phyloP scores from a whole-genome alignment of 2,888 invertebrate genomes.

The Limnephilus lunatus region DNA sequence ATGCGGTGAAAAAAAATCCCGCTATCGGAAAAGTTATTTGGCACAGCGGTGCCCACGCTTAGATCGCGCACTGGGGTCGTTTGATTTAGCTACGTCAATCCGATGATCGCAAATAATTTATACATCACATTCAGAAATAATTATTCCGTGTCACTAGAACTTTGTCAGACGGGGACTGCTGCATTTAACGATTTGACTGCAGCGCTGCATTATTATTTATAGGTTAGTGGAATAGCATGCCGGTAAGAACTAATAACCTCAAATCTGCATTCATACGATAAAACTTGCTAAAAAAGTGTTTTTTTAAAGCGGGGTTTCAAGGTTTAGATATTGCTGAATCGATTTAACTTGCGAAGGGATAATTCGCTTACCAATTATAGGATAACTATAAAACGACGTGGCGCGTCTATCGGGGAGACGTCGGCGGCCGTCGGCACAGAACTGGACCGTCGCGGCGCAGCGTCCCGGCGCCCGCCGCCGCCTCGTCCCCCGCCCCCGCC shows the following conservation, averaged over 20 bases:
- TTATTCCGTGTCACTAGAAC: conserved; percentile 41
- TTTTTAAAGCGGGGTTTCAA: conserved; percentile 40
- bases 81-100: conserved; percentile 62
- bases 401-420: conserved; percentile 70
- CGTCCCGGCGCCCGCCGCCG: conserved; percentile 69
- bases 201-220: conserved; percentile 57
- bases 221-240: conserved; percentile 59
- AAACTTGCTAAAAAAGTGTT: not conserved
- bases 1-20: conserved; percentile 60
- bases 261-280: not conserved
- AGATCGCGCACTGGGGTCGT: conserved; percentile 56
- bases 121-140: conserved; percentile 45
- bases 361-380: conserved; percentile 62
- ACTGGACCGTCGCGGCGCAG: conserved; percentile 71
- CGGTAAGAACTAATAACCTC: conserved; percentile 38
- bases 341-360: conserved; percentile 44
- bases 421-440: conserved; percentile 70
- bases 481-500: conserved; percentile 67
- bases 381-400: conserved; percentile 66
- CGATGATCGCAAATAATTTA: conserved; percentile 28
- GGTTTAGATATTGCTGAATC: conserved; percentile 11
- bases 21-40: conserved; percentile 65
- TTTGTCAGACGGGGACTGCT: not conserved
- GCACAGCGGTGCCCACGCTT: conserved; percentile 62
- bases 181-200: conserved; percentile 50